A percentile compares a stretch with the other conserved stretches of the same genome.
Evolutionary conservation across 2,113 vertebrate genomes (phyloP).

Genomic region (Pantherophis guttatus): DNA sequence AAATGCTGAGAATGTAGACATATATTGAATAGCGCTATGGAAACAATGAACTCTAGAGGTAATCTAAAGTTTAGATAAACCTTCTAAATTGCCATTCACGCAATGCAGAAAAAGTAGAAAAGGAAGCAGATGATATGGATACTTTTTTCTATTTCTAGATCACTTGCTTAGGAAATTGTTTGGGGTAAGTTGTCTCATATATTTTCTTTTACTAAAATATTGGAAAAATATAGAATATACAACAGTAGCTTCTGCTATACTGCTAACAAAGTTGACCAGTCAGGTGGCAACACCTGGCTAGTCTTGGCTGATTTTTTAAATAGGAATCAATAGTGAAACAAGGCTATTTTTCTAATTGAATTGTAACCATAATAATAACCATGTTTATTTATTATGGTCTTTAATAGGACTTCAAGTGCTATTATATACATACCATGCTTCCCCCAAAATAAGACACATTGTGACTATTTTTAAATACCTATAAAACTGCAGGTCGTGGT

Average conservation of each 20-base stretch:
- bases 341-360: neutral
- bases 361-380: neutral
- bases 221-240: constrained; percentile 43
- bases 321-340: neutral
- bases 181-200: constrained; percentile 29
- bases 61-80: neutral
- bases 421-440: neutral
- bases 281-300: neutral
- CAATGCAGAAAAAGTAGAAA: neutral
- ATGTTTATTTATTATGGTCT: neutral
- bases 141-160: neutral
- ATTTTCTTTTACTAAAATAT: constrained; percentile 25
- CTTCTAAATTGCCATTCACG: neutral
- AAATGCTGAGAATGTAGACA: neutral
- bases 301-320: neutral
- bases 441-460: neutral
- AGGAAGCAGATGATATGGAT: neutral
- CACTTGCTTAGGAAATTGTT: constrained; percentile 49
- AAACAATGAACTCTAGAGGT: neutral
- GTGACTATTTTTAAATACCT: neutral
- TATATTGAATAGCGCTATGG: neutral
- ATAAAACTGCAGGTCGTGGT: no score
- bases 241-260: neutral
- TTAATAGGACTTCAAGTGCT: neutral
- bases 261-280: constrained; percentile 3